Base-by-base conservation (phyloP, 2,797 vertebrate species). In the Furcifer pardalis region DNA sequence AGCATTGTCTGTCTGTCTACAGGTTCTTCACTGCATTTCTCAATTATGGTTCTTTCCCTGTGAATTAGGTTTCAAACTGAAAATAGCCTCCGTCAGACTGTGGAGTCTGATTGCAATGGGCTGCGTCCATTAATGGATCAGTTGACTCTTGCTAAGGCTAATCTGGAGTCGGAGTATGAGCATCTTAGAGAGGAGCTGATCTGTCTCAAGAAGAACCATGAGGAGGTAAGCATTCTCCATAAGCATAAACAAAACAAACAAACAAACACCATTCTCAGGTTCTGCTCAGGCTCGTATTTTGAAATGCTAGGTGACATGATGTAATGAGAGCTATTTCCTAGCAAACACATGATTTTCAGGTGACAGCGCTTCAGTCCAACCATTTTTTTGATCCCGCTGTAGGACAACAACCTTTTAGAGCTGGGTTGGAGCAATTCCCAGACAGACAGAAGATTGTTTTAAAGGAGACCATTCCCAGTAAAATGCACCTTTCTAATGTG, bases 131-230 rank as follows among this genome's bases (percentile, higher is more conserved):
- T 98, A 59, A 92, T 97, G 92, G 97, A 97, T 0, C 96, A 97
- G 1, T 89, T 98, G 90, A 97, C 95, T 21, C 66, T 97, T 52
- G 79, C 91, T 46, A 96, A 89, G 21, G 93, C 96, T 0, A 97
- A 98, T 91, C 86, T 97, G 94, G 95, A 96, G 93, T 91, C 97
- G 87, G 96, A 97, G 92, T 96, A 97, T 79, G 97, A 98, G 77
- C 92, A 90, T 0, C 94, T 98, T 79, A 97, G 78, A 68, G 97
- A 98, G 76, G 97, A 98, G 82, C 81, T 98, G 49, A 90, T 96
- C 79, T 93, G 63, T 10, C 93, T 98, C 1, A 98, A 93, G 95
- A 97, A 90, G 94, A 97, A 96, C 92, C 97, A 98, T 0, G 96
- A 97, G 85, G 97, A 98, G 97, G 98, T 98, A 91, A 93, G 94